These are phyloP conservation scores for Macroramphosus scolopax DNA, from an alignment of 2,797 vertebrate genomes.

Conservation along the genomic window DNA sequence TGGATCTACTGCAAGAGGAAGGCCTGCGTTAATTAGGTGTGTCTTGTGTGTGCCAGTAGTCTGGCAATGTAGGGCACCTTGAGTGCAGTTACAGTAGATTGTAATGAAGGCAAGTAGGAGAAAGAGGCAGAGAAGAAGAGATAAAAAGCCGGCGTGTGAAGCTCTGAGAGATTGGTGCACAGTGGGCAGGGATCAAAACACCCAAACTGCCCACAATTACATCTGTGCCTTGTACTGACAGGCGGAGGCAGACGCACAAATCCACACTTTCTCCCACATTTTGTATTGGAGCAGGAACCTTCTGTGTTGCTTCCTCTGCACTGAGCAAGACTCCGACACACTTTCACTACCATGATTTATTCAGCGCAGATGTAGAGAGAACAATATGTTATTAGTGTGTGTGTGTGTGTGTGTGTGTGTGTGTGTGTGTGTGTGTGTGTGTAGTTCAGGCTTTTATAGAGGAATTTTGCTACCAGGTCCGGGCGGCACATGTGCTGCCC, in stretches of 20 bases:
- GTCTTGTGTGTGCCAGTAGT: slow-evolving; percentile 17
- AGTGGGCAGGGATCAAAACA: slow-evolving; percentile 36
- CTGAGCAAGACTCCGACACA: slow-evolving; percentile 54
- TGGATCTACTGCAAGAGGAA: slow-evolving; percentile 13
- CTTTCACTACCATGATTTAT: slow-evolving; percentile 63
- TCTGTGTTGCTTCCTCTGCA: slow-evolving; percentile 30
- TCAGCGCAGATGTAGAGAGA: slow-evolving; percentile 47
- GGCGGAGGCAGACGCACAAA: slow-evolving; percentile 1
- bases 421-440: neutral
- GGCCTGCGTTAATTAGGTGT: slow-evolving; percentile 42
- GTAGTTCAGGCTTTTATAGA: no score
- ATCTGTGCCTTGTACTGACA: slow-evolving; percentile 20
- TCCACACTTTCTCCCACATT: slow-evolving; percentile 29
- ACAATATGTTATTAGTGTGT: no score
- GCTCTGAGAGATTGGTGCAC: slow-evolving; percentile 25
- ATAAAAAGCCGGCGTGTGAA: slow-evolving; percentile 18
- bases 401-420: no score
- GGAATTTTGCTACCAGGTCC: no score
- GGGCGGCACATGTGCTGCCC: slow-evolving; percentile 18
- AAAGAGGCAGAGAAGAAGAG: slow-evolving; percentile 28
- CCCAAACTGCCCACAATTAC: slow-evolving; percentile 45
- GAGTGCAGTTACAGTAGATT: slow-evolving; percentile 17
- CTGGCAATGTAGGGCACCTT: neutral
- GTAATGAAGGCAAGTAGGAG: no score
- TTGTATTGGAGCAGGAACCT: slow-evolving; percentile 34